Base-by-base conservation (phyloP, 2,797 vertebrate species). In the Halcyon badia region DNA sequence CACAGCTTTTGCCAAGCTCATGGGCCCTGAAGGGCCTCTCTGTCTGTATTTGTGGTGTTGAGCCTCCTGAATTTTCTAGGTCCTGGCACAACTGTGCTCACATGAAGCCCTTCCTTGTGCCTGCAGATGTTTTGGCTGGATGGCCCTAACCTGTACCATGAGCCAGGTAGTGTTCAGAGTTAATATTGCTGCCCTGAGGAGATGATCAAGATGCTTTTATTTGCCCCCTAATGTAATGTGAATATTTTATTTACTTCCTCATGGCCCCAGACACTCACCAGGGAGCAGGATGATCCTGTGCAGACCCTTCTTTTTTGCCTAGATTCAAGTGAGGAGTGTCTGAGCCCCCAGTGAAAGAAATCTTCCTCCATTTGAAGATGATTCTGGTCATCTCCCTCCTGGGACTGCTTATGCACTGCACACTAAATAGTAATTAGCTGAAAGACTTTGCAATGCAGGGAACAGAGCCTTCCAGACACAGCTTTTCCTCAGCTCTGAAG, bases 401-500 rank as follows among this genome's bases (percentile, higher is more conserved):
- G 83, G 82, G 49, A 30, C 52, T 83, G 37, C 35, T 94, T 57
- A 31, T 70, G 68, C 11, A 9, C 26, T 77, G 66, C 64, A 61
- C 7, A 14, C 83, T 71, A 87, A 92, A 66, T 41, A 76, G 56
- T 68, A 16, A 7, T 77, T 66, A 92, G 51, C 46, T 86, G 33
- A 72, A 95, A 89, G 83, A 21, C 52, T 85, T 44, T 48, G 69
- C 80, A 65, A 83, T 83, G 72, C 58, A 65, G 49, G 75, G 69
- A 94, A 33, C 89, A 86, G 69, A 73, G 61, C 18, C 65, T 69
- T 48, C 25, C 65, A 83, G 54, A 54, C 80, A 60, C 44, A 42
- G 10, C 61, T 95, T 60, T 41, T 73, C 71, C 39, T 61, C 4
- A 13, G 30, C 24, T 85, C 22, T 66, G 2, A 5, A 90, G 79